Evolutionary conservation across 2,113 vertebrate genomes (phyloP).

Genomic region (Gasterosteus aculeatus): DNA sequence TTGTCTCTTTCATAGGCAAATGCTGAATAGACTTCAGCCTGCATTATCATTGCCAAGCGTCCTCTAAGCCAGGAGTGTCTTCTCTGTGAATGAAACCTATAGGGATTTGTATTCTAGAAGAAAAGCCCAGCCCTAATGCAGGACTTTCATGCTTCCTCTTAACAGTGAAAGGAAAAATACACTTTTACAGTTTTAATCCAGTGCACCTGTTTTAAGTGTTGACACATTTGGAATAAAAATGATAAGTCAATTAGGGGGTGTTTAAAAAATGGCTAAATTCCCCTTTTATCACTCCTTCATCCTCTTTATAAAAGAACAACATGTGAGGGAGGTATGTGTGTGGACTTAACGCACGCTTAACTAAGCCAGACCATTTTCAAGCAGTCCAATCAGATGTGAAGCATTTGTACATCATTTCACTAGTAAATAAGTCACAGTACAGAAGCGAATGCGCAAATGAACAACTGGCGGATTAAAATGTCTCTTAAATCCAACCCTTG

Average conservation of each 20-base stretch:
- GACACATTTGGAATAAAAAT: background rate
- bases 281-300: background rate
- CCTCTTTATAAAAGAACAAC: background rate
- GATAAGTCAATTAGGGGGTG: background rate
- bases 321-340: background rate
- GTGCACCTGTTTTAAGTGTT: background rate
- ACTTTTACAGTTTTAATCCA: background rate
- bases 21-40: slow-evolving; percentile 31
- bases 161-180: background rate
- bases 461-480: background rate
- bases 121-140: background rate
- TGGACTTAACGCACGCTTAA: background rate
- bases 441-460: background rate
- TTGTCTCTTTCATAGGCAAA: slow-evolving; percentile 51
- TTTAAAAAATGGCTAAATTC: no score
- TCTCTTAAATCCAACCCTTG: background rate
- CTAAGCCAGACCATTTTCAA: background rate
- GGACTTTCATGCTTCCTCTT: background rate
- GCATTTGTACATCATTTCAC: background rate
- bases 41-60: slow-evolving; percentile 31
- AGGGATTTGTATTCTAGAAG: background rate
- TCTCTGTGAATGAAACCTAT: slow-evolving; percentile 24
- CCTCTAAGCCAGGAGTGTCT: slow-evolving; percentile 6
- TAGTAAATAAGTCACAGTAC: background rate
- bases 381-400: background rate